phyloP scores from a whole-genome alignment of 2,113 vertebrate genomes.

The Oenanthe melanoleuca region DNA sequence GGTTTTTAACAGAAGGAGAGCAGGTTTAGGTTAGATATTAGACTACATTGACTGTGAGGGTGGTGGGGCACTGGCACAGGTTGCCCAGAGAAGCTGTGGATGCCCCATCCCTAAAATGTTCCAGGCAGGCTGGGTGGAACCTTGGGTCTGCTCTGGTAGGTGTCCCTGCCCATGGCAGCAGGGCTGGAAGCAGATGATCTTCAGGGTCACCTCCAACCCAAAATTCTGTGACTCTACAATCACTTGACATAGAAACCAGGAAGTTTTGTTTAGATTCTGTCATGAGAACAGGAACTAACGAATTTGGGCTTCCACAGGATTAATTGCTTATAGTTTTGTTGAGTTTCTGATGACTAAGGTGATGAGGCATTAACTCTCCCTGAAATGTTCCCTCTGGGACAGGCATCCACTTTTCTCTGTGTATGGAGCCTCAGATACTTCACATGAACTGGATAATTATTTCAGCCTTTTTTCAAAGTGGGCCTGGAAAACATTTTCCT shows the following conservation, averaged over 20 bases:
- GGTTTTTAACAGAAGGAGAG: neutral
- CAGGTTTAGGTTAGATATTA: neutral
- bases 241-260: neutral
- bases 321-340: neutral
- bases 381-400: neutral
- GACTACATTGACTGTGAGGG: neutral
- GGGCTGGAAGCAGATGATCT: neutral
- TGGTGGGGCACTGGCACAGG: neutral
- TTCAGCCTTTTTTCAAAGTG: neutral
- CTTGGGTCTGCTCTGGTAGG: neutral
- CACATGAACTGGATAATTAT: neutral
- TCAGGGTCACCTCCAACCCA: neutral
- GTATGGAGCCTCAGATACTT: neutral
- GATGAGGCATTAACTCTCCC: neutral
- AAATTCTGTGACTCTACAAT: neutral
- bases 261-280: neutral
- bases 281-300: neutral
- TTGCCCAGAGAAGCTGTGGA: neutral
- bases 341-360: neutral
- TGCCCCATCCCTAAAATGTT: neutral
- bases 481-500: neutral
- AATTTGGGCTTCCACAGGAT: neutral
- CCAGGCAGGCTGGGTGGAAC: neutral
- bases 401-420: neutral
- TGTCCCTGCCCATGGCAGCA: neutral